These are phyloP conservation scores for Larimichthys polyactis DNA, from an alignment of 2,113 vertebrate species.

Conservation along the genomic window DNA sequence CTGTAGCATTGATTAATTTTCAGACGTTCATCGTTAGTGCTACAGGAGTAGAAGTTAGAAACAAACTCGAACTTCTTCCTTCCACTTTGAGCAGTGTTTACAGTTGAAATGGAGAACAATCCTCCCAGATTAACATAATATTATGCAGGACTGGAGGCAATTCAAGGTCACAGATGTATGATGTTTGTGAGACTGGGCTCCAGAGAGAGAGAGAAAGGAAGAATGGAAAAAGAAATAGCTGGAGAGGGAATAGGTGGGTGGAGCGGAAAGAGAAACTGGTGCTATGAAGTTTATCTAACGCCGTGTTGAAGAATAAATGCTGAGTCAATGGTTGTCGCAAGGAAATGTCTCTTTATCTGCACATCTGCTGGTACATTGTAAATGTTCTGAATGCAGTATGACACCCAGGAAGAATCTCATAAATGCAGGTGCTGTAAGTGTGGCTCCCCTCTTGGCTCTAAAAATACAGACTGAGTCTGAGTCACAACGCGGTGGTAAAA, in stretches of 20 bases:
- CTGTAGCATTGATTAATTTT: neutral
- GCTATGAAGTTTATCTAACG: neutral
- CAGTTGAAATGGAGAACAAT: slow-evolving; percentile 7
- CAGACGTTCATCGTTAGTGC: too few species aligned
- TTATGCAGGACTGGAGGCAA: slow-evolving; percentile 9
- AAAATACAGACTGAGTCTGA: slow-evolving; percentile 67
- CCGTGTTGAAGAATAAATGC: neutral
- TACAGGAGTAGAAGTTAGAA: neutral
- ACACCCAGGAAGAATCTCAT: slow-evolving; percentile 35
- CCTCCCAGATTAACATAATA: slow-evolving; percentile 33
- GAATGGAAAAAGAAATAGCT: neutral
- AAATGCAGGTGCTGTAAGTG: slow-evolving; percentile 38
- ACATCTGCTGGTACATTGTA: slow-evolving; percentile 22
- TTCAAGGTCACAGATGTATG: slow-evolving; percentile 25
- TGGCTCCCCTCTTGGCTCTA: slow-evolving; percentile 38
- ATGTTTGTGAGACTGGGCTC: neutral
- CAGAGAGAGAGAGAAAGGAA: neutral
- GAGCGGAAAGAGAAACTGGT: neutral
- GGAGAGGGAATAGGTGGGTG: neutral
- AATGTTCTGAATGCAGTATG: slow-evolving; percentile 16
- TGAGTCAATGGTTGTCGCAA: neutral
- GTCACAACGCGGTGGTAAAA: slow-evolving; percentile 35
- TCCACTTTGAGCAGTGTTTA: neutral
- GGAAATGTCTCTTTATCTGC: slow-evolving; percentile 11
- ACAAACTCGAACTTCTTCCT: neutral